phyloP scores from a whole-genome alignment of 2,797 vertebrate genomes.

The Ibycter americanus region DNA sequence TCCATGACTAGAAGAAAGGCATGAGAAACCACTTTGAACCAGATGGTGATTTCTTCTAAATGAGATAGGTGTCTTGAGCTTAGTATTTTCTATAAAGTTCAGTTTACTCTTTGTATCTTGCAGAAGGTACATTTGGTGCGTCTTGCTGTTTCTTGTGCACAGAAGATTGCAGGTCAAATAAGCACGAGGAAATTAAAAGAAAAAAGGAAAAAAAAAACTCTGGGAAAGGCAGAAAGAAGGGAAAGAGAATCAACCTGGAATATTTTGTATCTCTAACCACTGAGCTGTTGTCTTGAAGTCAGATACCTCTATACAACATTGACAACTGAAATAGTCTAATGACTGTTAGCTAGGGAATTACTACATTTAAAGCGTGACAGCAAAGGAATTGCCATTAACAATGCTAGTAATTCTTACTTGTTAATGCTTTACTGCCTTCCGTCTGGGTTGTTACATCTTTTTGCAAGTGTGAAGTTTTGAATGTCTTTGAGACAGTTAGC shows the following conservation, averaged over 20 bases:
- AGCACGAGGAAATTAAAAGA: not conserved
- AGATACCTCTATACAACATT: not conserved
- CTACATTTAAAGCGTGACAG: not conserved
- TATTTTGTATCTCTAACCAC: not conserved
- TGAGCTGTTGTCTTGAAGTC: not conserved
- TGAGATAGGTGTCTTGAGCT: slow-evolving; percentile 4
- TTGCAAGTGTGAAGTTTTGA: not conserved
- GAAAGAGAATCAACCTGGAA: not conserved
- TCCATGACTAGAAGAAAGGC: slow-evolving; percentile 45
- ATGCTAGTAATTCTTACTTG: not conserved
- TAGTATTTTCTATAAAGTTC: slow-evolving; percentile 1
- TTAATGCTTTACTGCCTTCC: not conserved
- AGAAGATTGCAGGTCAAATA: not conserved
- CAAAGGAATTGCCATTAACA: slow-evolving; percentile 10
- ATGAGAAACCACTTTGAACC: slow-evolving; percentile 56
- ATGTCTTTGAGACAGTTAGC: not conserved
- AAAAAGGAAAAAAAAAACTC: not conserved
- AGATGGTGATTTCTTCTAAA: slow-evolving; percentile 64
- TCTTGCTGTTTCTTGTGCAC: slow-evolving; percentile 1
- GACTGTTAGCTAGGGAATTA: not conserved
- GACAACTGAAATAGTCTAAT: not conserved
- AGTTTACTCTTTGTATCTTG: slow-evolving; percentile 29
- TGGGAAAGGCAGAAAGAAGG: not conserved
- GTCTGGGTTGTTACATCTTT: not conserved
- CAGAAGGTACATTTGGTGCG: slow-evolving; percentile 39